Base-by-base conservation (phyloP, 37 sponge, comb jelly and placozoan species). In the Chondrilla cf. caribensis region DNA sequence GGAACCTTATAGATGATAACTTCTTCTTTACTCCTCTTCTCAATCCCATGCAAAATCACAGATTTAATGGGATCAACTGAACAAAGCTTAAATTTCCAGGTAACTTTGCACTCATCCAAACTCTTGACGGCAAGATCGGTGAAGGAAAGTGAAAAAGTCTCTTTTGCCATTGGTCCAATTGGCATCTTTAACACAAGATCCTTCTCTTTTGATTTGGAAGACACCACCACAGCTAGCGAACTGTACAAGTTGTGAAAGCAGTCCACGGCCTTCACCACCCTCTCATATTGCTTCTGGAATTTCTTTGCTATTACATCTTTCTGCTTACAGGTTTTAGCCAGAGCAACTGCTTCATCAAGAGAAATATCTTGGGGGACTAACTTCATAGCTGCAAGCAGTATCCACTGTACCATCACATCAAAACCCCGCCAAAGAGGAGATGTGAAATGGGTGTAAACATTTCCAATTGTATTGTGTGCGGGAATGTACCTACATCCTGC, bases 351-450 rank as follows among this genome's bases (percentile, higher is more conserved):
- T 17, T 67, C 68, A 8, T 1, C 29, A 6, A 18, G 2, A 28
- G 31, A 8, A 25, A 67, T 31, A 1, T 28, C 31, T 2, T 33
- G 35, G 33, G 11, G 35, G 15, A 17, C 29, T 26, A 26, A 3
- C 0, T 79, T 32, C 25, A 78, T 21, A 32, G 17, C 0, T 14
- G 65, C 25, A 1, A 58, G n/a, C 24, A 87, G 11, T 57, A 87
- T 47, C 28, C 80, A 25, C 60, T 91, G 92, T 15, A 82, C 83
- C 1, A 60, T n/a, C 32, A 91, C 79, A 36, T 91, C 92, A 57
- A 81, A 39, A 66, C 84, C 87, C 1, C 92, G 55, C 60, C 92
- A 41, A 9, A 91, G 38, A 3, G 92, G 92, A 57, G 92, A 87
- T 2, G 92, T 83, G 77, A 84, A 87, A 40, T 91, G 92, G 15